Percentiles rank a stretch among this genome's conserved stretches.
These are phyloP conservation scores for Conopomorpha cramerella DNA, from an alignment of 1,140 invertebrate species.

Conservation along the genomic window DNA sequence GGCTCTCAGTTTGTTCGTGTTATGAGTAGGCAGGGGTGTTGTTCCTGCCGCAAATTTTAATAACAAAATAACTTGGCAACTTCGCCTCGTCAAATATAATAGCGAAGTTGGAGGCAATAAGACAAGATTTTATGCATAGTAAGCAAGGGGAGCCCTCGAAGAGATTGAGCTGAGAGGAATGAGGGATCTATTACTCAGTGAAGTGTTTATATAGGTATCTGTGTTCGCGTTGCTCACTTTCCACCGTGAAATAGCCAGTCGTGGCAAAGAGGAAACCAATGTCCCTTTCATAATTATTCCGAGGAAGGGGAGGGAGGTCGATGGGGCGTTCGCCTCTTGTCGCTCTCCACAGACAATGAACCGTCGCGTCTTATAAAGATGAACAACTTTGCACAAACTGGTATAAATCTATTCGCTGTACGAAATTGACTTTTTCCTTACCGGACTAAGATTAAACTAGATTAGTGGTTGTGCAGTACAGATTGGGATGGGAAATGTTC, in stretches of 20 bases:
- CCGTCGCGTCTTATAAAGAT: conserved; percentile 49
- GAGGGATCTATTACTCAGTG: no score
- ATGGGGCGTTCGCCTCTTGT: conserved; percentile 32
- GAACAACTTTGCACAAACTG: conserved; percentile 49
- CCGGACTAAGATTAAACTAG: no score
- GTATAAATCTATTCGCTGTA: conserved; percentile 49
- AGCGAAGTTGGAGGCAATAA: conserved; percentile 55
- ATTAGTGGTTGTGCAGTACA: no score
- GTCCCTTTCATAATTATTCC: no score
- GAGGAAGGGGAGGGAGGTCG: conserved; percentile 8
- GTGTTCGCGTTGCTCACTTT: no score
- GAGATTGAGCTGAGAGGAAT: no score
- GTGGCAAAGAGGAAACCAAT: no score
- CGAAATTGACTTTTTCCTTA: conserved; percentile 23
- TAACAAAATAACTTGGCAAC: conserved; percentile 57
- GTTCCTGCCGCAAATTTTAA: conserved; percentile 58
- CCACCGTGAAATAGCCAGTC: no score
- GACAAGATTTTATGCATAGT: conserved; percentile 58
- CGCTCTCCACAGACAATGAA: conserved; percentile 48
- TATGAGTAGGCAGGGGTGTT: no score
- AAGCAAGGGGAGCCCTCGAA: conserved; percentile 28
- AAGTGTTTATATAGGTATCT: no score
- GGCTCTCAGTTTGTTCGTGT: no score
- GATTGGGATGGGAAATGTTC: no score
- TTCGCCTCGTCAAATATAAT: conserved; percentile 53